These are phyloP conservation scores for Mamestra brassicae DNA, from an alignment of 2,888 invertebrate genomes.

Conservation along the genomic window DNA sequence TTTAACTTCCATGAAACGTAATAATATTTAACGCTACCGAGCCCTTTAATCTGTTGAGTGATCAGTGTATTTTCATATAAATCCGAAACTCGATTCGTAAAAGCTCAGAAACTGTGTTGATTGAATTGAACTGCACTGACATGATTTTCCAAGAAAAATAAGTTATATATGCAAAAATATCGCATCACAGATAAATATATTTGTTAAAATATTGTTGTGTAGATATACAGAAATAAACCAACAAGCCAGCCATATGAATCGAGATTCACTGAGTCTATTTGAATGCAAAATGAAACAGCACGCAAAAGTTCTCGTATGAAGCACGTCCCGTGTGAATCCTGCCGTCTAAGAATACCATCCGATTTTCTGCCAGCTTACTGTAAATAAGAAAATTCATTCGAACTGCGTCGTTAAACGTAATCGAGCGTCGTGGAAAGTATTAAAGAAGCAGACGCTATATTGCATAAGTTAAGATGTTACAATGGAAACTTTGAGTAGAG, in stretches of 20 bases:
- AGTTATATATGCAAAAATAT: constrained; percentile 17
- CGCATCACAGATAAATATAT: background rate
- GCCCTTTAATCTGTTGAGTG: background rate
- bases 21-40: background rate
- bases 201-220: constrained; percentile 19
- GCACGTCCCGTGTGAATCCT: constrained; percentile 83
- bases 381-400: constrained; percentile 90
- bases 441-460: constrained; percentile 89
- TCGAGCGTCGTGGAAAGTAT: constrained; percentile 90
- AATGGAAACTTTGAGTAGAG: constrained; percentile 88
- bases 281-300: constrained; percentile 71
- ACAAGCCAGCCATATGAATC: constrained; percentile 56
- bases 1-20: background rate
- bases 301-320: constrained; percentile 80
- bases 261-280: constrained; percentile 59
- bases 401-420: constrained; percentile 89
- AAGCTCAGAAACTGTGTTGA: background rate
- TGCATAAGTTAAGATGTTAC: constrained; percentile 90
- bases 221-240: constrained; percentile 18
- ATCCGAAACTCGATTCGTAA: background rate
- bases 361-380: constrained; percentile 86
- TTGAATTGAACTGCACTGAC: too few relatives aligned
- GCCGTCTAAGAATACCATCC: constrained; percentile 79
- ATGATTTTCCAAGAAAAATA: background rate
- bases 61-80: background rate